These are phyloP conservation scores for Hoplodrina ambigua DNA, from an alignment of 2,888 invertebrate genomes.

Conservation along the genomic window DNA sequence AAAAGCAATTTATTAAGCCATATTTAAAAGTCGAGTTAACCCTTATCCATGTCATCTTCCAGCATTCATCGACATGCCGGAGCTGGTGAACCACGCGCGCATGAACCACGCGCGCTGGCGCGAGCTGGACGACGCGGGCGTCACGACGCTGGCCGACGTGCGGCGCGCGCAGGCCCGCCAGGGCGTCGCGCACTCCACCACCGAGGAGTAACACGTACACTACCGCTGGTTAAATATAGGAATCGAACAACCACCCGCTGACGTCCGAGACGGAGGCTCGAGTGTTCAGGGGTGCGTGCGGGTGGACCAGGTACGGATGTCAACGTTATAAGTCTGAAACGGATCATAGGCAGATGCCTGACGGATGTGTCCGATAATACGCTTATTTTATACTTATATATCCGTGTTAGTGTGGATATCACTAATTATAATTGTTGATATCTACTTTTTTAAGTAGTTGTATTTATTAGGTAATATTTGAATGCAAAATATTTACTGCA, in stretches of 20 bases:
- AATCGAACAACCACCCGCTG: constrained; percentile 29
- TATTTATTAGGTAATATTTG: constrained; percentile 77
- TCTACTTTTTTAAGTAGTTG: constrained; percentile 84
- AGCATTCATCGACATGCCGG: constrained; percentile 98
- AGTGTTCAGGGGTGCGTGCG: constrained; percentile 10
- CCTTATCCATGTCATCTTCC: constrained; percentile 36
- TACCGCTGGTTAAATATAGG: not conserved
- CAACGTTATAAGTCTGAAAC: constrained; percentile 86
- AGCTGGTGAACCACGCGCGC: constrained; percentile 95
- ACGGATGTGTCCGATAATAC: constrained; percentile 88
- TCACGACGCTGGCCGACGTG: constrained; percentile 93
- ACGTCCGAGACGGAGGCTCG: not conserved
- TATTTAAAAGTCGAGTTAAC: not conserved
- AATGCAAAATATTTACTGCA: constrained; percentile 74
- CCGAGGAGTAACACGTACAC: constrained; percentile 37
- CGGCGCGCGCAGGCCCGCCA: constrained; percentile 78
- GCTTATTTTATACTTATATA: constrained; percentile 89
- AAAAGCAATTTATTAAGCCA: not conserved
- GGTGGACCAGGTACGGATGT: constrained; percentile 69
- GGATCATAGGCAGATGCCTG: constrained; percentile 84
- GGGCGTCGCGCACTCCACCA: constrained; percentile 61
- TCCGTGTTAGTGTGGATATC: constrained; percentile 86
- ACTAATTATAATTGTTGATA: constrained; percentile 83
- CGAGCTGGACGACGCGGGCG: constrained; percentile 94
- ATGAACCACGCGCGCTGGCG: constrained; percentile 98